Conservation (phyloP, 2,888 invertebrate genomes). For the Anthrax anthrax region DNA sequence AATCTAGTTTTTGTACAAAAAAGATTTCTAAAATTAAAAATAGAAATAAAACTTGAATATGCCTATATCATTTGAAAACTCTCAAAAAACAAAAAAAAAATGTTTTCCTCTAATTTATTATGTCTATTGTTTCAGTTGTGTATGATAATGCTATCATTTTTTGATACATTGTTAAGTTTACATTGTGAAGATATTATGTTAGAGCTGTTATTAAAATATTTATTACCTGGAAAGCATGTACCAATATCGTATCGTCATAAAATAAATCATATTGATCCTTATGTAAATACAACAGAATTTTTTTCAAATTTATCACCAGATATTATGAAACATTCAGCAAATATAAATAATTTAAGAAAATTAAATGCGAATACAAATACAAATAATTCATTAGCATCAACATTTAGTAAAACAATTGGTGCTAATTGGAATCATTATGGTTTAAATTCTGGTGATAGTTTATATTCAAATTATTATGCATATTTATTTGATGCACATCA, state of each 20-base stretch:
- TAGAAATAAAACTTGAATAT: too few relatives aligned
- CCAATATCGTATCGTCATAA: conserved; percentile 57
- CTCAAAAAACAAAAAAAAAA: not conserved
- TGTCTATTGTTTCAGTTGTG: too few relatives aligned
- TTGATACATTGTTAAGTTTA: conserved; percentile 78
- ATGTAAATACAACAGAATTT: conserved; percentile 58
- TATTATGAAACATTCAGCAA: conserved; percentile 26
- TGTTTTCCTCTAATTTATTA: too few relatives aligned
- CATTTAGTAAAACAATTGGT: conserved; percentile 32
- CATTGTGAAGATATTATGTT: conserved; percentile 95
- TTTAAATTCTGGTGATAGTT: conserved; percentile 43
- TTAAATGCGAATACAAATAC: not conserved
- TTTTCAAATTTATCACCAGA: conserved; percentile 59
- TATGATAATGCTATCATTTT: conserved; percentile 75
- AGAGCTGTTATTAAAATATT: conserved; percentile 73
- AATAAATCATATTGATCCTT: conserved; percentile 55
- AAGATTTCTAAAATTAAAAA: too few relatives aligned
- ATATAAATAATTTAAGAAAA: conserved; percentile 5
- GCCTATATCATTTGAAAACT: too few relatives aligned
- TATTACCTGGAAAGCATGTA: conserved; percentile 67
- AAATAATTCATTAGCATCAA: conserved; percentile 14
- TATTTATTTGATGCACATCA: conserved; percentile 75
- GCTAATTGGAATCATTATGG: conserved; percentile 42
- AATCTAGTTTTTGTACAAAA: too few relatives aligned
- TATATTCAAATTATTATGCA: conserved; percentile 69